phyloP scores from a whole-genome alignment of 1,140 invertebrate species.

The Drosophila pallidifrons region DNA sequence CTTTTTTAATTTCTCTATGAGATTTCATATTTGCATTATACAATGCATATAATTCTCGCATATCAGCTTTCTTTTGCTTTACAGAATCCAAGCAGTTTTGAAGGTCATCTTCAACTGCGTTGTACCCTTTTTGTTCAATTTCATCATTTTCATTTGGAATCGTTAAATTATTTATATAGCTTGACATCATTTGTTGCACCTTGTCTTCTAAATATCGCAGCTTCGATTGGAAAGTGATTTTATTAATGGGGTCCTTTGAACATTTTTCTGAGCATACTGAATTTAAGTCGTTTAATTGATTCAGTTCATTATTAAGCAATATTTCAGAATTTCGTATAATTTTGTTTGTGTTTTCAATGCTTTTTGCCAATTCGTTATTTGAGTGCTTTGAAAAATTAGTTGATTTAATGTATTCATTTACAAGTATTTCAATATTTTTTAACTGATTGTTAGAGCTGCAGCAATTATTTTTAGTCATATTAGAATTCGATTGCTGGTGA shows the following conservation, averaged over 20 bases:
- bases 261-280: background rate
- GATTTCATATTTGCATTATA: background rate
- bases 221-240: background rate
- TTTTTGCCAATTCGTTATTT: background rate
- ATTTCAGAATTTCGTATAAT: background rate
- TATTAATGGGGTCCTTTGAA: background rate
- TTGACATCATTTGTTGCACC: background rate
- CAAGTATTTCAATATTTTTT: background rate
- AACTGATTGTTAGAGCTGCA: background rate
- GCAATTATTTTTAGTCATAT: background rate
- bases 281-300: constrained; percentile 6
- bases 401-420: background rate
- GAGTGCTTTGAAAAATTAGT: background rate
- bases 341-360: background rate
- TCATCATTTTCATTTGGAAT: too few relatives aligned
- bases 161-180: background rate
- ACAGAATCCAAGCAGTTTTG: background rate
- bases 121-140: too few relatives aligned
- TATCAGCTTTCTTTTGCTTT: background rate
- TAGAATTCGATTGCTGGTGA: background rate
- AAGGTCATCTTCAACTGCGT: background rate
- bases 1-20: background rate
- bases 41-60: background rate
- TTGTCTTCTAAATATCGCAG: background rate
- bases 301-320: background rate